These are phyloP conservation scores for Sinhomidia bicolor DNA, from an alignment of 2,888 invertebrate species.

Conservation along the genomic window DNA sequence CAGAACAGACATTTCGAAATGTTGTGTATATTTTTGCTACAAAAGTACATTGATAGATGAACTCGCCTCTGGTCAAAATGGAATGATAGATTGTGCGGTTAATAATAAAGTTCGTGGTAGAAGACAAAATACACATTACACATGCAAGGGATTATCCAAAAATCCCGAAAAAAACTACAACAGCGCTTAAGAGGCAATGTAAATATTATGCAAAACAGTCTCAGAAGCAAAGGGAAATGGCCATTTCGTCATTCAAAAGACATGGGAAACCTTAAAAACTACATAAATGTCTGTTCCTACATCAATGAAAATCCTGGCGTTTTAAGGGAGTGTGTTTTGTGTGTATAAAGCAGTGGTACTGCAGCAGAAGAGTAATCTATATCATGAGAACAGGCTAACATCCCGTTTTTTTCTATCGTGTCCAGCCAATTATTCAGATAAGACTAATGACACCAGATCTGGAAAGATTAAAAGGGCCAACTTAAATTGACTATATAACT, in stretches of 20 bases:
- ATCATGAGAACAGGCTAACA: background rate
- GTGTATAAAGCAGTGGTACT: background rate
- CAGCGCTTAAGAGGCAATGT: background rate
- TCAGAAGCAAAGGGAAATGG: background rate
- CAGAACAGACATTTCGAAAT: background rate
- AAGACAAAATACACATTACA: background rate
- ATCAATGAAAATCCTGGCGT: background rate
- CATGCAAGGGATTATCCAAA: too few species aligned
- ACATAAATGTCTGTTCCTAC: background rate
- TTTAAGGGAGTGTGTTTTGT: background rate
- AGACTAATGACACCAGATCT: slow-evolving; percentile 72
- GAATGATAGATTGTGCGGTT: slow-evolving; percentile 26
- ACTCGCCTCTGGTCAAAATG: background rate
- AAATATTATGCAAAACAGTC: background rate
- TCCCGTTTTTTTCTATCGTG: slow-evolving; percentile 47
- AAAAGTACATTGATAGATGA: background rate
- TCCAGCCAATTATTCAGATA: slow-evolving; percentile 74
- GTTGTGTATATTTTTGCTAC: background rate
- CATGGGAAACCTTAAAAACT: background rate
- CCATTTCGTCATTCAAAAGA: background rate
- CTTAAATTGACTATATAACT: slow-evolving; percentile 56
- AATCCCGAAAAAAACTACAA: too few species aligned
- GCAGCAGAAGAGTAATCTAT: background rate
- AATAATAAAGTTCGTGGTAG: background rate
- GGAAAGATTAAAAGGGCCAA: slow-evolving; percentile 54